phyloP scores from a whole-genome alignment of 2,797 vertebrate species.

The Pseudochaenichthys georgianus region DNA sequence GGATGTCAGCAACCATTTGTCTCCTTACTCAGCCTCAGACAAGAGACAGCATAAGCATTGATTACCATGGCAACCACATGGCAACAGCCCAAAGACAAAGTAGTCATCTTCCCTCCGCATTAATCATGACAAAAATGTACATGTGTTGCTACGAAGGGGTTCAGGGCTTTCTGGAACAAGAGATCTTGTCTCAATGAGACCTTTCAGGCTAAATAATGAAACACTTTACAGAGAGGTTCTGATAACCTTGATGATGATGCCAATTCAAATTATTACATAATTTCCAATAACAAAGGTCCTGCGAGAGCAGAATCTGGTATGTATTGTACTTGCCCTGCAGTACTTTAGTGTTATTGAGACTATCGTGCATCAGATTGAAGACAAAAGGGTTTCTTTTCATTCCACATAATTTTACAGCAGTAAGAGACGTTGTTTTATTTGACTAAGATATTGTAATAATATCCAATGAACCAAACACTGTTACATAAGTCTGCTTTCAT shows the following conservation, averaged over 20 bases:
- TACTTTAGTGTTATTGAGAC: conserved; percentile 37
- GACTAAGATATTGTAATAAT: conserved; percentile 9
- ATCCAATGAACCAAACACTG: conserved; percentile 16
- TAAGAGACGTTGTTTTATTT: conserved; percentile 8
- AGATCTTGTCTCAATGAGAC: too few relatives aligned
- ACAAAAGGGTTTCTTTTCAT: conserved; percentile 12
- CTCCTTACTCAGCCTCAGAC: conserved; percentile 54
- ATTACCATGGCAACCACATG: conserved; percentile 61
- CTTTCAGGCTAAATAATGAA: too few relatives aligned
- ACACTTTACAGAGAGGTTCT: background rate
- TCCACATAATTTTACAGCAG: background rate
- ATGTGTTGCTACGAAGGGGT: conserved; percentile 24
- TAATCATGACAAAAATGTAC: conserved; percentile 39
- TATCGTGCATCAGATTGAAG: conserved; percentile 19
- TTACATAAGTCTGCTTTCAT: conserved; percentile 5
- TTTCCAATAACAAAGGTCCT: background rate
- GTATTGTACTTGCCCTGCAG: conserved; percentile 18
- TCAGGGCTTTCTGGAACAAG: background rate
- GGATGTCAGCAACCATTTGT: conserved; percentile 34
- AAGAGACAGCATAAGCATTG: conserved; percentile 28
- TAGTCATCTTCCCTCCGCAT: conserved; percentile 20
- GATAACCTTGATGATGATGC: background rate
- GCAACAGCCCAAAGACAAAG: conserved; percentile 40
- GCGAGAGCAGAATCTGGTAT: background rate
- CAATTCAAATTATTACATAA: background rate